Conservation (phyloP, 2,797 vertebrate species). For the Xiphorhynchus erythropygius region DNA sequence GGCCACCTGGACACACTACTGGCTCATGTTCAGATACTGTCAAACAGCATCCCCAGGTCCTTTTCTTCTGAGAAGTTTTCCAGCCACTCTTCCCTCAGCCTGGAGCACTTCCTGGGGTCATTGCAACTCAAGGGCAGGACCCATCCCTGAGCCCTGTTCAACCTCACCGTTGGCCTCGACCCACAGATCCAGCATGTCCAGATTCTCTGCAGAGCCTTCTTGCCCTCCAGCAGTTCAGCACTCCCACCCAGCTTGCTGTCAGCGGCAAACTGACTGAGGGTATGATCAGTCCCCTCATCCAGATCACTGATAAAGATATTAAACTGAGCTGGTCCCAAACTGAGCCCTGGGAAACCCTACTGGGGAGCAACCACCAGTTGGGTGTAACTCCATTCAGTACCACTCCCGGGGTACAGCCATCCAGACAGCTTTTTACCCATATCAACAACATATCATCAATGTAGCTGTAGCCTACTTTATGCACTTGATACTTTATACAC, state of each 20-base stretch:
- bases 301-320: background rate
- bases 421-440: background rate
- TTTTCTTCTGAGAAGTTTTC: background rate
- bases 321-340: background rate
- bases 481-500: background rate
- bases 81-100: background rate
- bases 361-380: accelerated
- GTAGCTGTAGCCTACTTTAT: background rate
- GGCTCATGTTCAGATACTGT: background rate
- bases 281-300: too few species aligned
- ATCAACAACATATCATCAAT: background rate
- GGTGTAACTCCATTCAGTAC: background rate
- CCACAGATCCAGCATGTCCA: background rate
- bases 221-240: background rate
- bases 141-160: background rate
- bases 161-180: background rate
- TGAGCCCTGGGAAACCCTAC: background rate
- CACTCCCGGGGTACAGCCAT: accelerated
- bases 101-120: accelerated
- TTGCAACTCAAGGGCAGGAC: background rate
- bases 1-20: background rate
- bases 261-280: background rate
- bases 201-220: background rate
- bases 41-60: background rate
- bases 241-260: background rate